These are phyloP conservation scores for Bradynema listronoti DNA, from an alignment of 1,140 invertebrate species.

Conservation along the genomic window DNA sequence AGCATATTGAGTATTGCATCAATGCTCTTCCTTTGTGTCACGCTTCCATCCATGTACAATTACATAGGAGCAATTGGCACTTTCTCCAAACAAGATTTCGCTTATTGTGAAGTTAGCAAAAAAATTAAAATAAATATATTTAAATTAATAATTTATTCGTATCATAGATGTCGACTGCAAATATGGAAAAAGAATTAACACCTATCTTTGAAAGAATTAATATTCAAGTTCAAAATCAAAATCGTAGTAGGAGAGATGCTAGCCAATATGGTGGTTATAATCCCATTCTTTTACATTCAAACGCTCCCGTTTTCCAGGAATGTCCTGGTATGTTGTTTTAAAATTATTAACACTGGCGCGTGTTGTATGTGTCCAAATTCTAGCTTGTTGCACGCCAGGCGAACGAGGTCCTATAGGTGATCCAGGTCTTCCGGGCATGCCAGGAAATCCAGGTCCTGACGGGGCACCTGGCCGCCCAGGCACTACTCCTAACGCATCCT, in stretches of 20 bases:
- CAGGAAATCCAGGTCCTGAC: slow-evolving; percentile 52
- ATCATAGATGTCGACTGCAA: slow-evolving; percentile 23
- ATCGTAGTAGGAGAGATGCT: slow-evolving; percentile 12
- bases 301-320: slow-evolving; percentile 53
- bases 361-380: slow-evolving; percentile 15
- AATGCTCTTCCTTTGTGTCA: slow-evolving; percentile 43
- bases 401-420: slow-evolving; percentile 54
- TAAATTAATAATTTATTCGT: not conserved
- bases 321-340: slow-evolving; percentile 44
- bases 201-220: slow-evolving; percentile 26
- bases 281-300: slow-evolving; percentile 42
- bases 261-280: slow-evolving; percentile 53
- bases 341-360: slow-evolving; percentile 8
- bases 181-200: slow-evolving; percentile 32
- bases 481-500: slow-evolving; percentile 57
- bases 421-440: slow-evolving; percentile 52
- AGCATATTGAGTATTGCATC: slow-evolving; percentile 43
- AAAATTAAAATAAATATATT: no score
- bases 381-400: slow-evolving; percentile 54
- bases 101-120: slow-evolving; percentile 48
- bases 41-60: slow-evolving; percentile 53
- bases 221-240: slow-evolving; percentile 7
- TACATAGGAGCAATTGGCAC: slow-evolving; percentile 47
- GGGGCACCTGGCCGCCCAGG: slow-evolving; percentile 55
- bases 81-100: slow-evolving; percentile 48